Evolutionary conservation across 2,797 vertebrate genomes (phyloP).

Genomic region (Meriones psammophilus): DNA sequence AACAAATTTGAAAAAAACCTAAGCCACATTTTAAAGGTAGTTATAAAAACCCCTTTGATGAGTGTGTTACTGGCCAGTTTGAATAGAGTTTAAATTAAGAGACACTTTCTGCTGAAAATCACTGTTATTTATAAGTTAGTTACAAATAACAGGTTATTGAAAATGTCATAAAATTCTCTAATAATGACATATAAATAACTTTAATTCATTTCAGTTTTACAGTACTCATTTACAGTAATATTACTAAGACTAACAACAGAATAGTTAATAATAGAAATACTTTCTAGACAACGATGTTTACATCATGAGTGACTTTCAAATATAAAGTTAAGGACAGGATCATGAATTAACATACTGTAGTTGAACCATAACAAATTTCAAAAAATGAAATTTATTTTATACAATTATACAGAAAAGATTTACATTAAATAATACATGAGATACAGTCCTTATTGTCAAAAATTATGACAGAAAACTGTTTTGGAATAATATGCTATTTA

Average conservation of each 20-base stretch:
- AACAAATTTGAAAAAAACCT: background rate
- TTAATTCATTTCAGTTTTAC: background rate
- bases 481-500: conserved; percentile 53
- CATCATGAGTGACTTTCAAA: conserved; percentile 60
- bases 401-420: conserved; percentile 6
- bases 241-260: conserved; percentile 54
- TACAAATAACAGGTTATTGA: background rate
- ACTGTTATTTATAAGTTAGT: background rate
- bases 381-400: conserved; percentile 56
- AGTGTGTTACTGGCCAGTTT: background rate
- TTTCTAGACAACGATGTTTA: conserved; percentile 41
- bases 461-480: background rate
- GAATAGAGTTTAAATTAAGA: background rate
- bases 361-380: conserved; percentile 10
- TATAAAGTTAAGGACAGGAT: conserved; percentile 16
- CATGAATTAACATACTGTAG: conserved; percentile 40
- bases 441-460: conserved; percentile 9
- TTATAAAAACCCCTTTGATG: background rate
- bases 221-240: conserved; percentile 17
- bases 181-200: background rate
- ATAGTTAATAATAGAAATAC: conserved; percentile 43
- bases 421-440: background rate
- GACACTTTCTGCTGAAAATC: background rate
- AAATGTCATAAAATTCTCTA: conserved; percentile 20
- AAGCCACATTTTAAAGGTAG: conserved; percentile 18